A percentile compares a stretch with the other conserved stretches of the same genome.
These are phyloP conservation scores for Elgaria multicarinata DNA, from an alignment of 2,113 vertebrate species.

Conservation along the genomic window DNA sequence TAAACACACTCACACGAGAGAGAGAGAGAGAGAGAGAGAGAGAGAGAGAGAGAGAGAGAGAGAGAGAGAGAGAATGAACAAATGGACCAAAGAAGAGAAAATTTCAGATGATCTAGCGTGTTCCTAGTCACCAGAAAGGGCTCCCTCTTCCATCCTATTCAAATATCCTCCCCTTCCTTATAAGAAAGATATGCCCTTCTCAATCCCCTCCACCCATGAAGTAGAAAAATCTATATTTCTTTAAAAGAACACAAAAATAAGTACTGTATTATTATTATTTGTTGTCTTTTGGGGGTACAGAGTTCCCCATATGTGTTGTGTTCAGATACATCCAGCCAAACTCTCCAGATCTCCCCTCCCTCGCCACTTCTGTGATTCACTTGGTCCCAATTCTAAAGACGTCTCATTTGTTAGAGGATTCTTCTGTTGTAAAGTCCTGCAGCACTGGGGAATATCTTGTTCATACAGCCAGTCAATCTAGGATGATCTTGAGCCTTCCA, in stretches of 20 bases:
- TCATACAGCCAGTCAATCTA: background rate
- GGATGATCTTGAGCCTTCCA: background rate
- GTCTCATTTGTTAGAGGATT: conserved; percentile 32
- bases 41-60: conserved; percentile 14
- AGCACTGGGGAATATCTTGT: conserved; percentile 6
- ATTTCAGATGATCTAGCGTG: conserved; percentile 64
- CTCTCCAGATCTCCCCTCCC: background rate
- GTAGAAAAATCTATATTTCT: conserved; percentile 54
- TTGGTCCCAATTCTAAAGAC: conserved; percentile 11
- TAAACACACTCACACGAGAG: conserved; percentile 20
- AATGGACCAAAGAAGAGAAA: conserved; percentile 33
- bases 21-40: background rate
- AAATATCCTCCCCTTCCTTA: conserved; percentile 28
- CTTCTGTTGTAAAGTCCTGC: conserved; percentile 44
- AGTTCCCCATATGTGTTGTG: conserved; percentile 35
- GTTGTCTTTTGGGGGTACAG: conserved; percentile 49
- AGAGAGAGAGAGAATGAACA: conserved; percentile 9
- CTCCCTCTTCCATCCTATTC: conserved; percentile 48
- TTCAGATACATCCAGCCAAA: conserved; percentile 39
- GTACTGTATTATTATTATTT: conserved; percentile 56
- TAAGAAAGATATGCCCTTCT: conserved; percentile 26
- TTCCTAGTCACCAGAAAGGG: conserved; percentile 55
- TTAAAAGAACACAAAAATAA: conserved; percentile 71
- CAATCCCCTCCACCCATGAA: conserved; percentile 11
- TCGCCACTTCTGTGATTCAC: conserved; percentile 10